Base-by-base conservation (phyloP, 2,797 vertebrate genomes). In the Trachops cirrhosus region DNA sequence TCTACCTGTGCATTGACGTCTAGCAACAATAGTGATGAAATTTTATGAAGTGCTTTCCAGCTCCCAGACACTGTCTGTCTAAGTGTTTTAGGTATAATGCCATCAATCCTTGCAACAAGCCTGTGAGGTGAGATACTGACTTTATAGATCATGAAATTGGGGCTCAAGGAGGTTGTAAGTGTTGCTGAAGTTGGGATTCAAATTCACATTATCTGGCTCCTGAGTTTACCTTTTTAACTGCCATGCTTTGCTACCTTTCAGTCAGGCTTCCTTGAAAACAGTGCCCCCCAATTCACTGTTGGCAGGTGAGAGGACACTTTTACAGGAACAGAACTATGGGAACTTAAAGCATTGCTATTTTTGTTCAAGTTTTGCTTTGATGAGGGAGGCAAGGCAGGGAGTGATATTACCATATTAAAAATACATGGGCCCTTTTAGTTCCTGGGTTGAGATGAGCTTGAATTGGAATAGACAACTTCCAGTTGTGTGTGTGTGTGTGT, bases 261-360 rank as follows among this genome's bases (percentile, higher is more conserved):
- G 1, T 64, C 44, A 37, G 54, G 19, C 62, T 15, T 89, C 78
- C 41, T 68, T 50, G 84, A 52, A 86, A 74, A 48, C 32, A 2
- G 48, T 70, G 80, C 24, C 12, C 22, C 70, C 50, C 26, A 46
- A 46, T 26, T 92, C 41, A 5, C 74, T 84, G 11, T 71, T 26
- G 57, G 71, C 83, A 89, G 84, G 59, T 62, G 75, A 95, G 41
- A 93, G 68, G 91, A 74, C 19, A 79, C 19, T 86, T 82, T 16
- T 41, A 78, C 19, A 78, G 48, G 67, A 79, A 93, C 44, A 79
- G 67, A 39, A n/a, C 82, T 29, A 15, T 59, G 34, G n/a, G 39
- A 83, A 91, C 77, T 93, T 52, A 71, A 92, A 48, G 50, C 85
- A 4, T n/a, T 93, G 82, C 70, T 95, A 21, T 80, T 94, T 93